A percentile compares a stretch with the other conserved stretches of the same genome.
Conservation (phyloP, 1,140 invertebrate species). For the Lamellibrachia luymesi region DNA sequence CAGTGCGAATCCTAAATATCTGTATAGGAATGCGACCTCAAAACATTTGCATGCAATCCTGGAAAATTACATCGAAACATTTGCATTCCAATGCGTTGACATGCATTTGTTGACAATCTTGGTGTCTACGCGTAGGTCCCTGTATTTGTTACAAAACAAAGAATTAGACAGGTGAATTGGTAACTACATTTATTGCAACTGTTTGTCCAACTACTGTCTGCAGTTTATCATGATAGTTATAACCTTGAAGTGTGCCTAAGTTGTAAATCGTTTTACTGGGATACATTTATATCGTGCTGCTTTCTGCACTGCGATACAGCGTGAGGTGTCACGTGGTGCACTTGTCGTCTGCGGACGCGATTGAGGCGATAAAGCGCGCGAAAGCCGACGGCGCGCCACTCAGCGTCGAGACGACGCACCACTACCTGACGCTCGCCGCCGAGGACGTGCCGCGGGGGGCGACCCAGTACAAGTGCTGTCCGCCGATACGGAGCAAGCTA, state of each 20-base stretch:
- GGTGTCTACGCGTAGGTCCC: neutral
- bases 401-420: constrained; percentile 72
- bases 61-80: too few relatives aligned
- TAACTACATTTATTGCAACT: neutral
- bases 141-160: neutral
- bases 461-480: constrained; percentile 72
- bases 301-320: constrained; percentile 48
- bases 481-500: constrained; percentile 65
- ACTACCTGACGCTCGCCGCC: constrained; percentile 68
- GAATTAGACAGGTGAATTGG: neutral
- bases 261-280: neutral
- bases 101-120: too few relatives aligned
- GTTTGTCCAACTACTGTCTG: neutral
- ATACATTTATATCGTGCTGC: neutral
- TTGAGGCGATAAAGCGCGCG: constrained; percentile 57
- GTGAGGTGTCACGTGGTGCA: constrained; percentile 71
- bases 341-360: constrained; percentile 66
- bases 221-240: neutral
- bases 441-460: constrained; percentile 65
- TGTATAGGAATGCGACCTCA: too few relatives aligned
- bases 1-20: too few relatives aligned
- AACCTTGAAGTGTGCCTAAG: neutral
- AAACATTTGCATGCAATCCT: too few relatives aligned
- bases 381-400: constrained; percentile 58
- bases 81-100: too few relatives aligned